Evolutionary conservation across 2,888 invertebrate species (phyloP).

Genomic region (Leucozona laternaria): DNA sequence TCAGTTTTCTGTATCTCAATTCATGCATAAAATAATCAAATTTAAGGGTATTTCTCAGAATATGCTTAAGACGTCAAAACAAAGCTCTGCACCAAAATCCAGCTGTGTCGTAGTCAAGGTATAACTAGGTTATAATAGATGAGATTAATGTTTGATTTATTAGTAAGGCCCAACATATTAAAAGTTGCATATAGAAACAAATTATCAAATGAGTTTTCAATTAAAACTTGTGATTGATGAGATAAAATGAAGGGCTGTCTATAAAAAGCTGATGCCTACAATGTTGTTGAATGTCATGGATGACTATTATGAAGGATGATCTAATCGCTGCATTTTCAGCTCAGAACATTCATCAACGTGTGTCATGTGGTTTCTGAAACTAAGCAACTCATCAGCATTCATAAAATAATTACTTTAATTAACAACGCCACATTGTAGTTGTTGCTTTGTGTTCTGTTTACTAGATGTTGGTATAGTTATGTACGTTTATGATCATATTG

Average conservation of each 20-base stretch:
- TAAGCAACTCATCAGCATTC: constrained; percentile 47
- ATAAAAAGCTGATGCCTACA: not conserved
- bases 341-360: constrained; percentile 19
- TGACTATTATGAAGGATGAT: constrained; percentile 50
- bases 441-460: not conserved
- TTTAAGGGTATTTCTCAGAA: too few species aligned
- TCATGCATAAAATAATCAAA: too few species aligned
- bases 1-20: too few species aligned
- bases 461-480: not conserved
- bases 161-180: too few species aligned
- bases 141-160: too few species aligned
- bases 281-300: constrained; percentile 20
- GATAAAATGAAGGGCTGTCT: not conserved
- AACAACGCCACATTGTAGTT: constrained; percentile 29
- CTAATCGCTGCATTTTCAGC: constrained; percentile 68
- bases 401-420: constrained; percentile 68
- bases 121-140: too few species aligned
- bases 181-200: too few species aligned
- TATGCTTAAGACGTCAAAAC: too few species aligned
- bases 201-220: not conserved
- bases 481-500: not conserved
- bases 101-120: too few species aligned
- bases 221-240: constrained; percentile 5
- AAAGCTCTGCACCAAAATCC: too few species aligned
- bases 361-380: constrained; percentile 51